Conservation (phyloP, 2,113 vertebrate genomes). For the Nannobrachium achirus region DNA sequence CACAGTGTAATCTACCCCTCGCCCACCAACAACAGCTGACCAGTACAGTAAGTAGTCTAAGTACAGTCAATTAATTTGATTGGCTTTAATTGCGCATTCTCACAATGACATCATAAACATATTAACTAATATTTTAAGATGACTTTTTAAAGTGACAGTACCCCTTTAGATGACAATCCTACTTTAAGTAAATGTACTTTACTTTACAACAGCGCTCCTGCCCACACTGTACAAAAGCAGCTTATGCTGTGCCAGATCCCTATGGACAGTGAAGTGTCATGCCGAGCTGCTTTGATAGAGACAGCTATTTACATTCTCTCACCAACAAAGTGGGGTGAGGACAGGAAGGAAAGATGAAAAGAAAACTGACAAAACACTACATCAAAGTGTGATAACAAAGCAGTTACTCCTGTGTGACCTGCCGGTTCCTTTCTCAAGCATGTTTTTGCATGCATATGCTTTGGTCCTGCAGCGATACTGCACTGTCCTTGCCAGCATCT, state of each 20-base stretch:
- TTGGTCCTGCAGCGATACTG: neutral
- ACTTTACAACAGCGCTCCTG: no score
- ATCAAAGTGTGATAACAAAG: constrained; percentile 57
- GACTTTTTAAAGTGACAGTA: no score
- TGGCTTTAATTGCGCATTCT: no score
- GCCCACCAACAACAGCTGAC: no score
- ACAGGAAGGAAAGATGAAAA: constrained; percentile 16
- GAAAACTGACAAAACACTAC: constrained; percentile 55
- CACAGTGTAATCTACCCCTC: no score
- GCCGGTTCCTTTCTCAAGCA: neutral
- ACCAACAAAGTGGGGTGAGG: constrained; percentile 36
- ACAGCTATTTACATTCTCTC: constrained; percentile 55
- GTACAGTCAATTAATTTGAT: no score
- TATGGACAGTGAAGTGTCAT: constrained; percentile 48
- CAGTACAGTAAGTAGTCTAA: no score
- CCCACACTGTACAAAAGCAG: constrained; percentile 50
- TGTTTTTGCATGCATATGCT: neutral
- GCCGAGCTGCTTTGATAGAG: constrained; percentile 69
- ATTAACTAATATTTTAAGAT: no score
- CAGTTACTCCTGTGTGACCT: constrained; percentile 37
- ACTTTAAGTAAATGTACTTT: no score
- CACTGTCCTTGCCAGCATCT: neutral
- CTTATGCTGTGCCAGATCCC: constrained; percentile 44
- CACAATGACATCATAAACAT: no score
- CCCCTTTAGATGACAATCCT: no score